Evolutionary conservation across 2,113 vertebrate species (phyloP), one percentile per base, ranked within the genome.

Genomic region (Lamprologus callipterus): DNA sequence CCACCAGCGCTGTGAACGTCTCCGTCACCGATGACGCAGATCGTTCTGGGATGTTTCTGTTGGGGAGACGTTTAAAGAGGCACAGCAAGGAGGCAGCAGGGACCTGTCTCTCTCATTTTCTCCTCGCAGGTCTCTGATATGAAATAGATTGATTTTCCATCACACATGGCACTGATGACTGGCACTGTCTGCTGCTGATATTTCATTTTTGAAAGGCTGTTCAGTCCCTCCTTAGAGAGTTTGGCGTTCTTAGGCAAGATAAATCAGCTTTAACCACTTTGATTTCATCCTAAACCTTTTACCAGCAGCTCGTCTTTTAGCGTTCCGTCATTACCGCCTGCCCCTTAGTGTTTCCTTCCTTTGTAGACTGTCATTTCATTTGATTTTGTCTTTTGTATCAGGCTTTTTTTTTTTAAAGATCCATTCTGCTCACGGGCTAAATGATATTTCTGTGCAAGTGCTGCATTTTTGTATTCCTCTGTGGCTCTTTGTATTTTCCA

Each of bases 111-210:
- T 70, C 81, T 86, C 31, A 51, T 91, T 89, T 91, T 89, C 94
- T 82, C 84, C 75, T 94, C 90, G 58, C 91, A 89, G 87, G 86
- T 90, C 89, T 95, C 82, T 89, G 88, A 95, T 95, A 96, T 95
- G 94, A 96, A 95, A 94, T 89, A 93, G 94, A 96, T 95, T 95
- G 96, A 96, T 97, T 97, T 96, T 94, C 94, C 94, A 95, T 96
- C 94, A 92, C 82, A 87, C 86, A 47, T 94, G 86, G 90, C 92
- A 90, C 93, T 91, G 94, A 94, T 95, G 95, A 96, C 95, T 94
- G 93, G 90, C 96, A 94, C 95, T 93, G 95, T 91, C 95, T 95
- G 94, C 94, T 93, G 94, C 95, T 95, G 95, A 94, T 95, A 95
- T 96, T 95, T 95, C 93, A 93, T 91, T 93, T 96, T 89, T 93